phyloP scores from a whole-genome alignment of 1,140 invertebrate species.

The Bombus sylvicola region DNA sequence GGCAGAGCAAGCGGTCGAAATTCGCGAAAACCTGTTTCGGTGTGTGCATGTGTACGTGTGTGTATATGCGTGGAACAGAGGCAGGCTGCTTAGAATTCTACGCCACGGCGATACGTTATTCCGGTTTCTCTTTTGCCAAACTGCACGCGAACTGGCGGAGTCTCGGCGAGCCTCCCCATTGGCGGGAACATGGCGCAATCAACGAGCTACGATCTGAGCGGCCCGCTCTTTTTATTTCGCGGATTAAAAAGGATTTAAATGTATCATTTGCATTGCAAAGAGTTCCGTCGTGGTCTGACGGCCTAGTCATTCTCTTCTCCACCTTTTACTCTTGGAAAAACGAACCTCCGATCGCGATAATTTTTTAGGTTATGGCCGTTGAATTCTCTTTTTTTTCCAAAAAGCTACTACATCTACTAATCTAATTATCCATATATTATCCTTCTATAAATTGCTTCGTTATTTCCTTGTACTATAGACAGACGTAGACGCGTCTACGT shows the following conservation, averaged over 20 bases:
- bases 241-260: conserved; percentile 38
- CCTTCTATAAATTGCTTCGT: neutral
- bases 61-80: neutral
- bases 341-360: too few species aligned
- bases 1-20: conserved; percentile 23
- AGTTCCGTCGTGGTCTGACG: neutral
- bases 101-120: conserved; percentile 53
- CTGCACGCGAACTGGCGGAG: conserved; percentile 41
- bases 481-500: too few species aligned
- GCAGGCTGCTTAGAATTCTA: conserved; percentile 58
- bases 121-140: conserved; percentile 59
- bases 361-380: too few species aligned
- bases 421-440: neutral
- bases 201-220: conserved; percentile 14
- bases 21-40: conserved; percentile 61
- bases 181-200: conserved; percentile 27
- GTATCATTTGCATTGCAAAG: conserved; percentile 39
- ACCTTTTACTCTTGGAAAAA: too few species aligned
- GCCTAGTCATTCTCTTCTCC: neutral
- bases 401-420: too few species aligned
- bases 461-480: too few species aligned
- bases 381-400: too few species aligned
- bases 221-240: neutral
- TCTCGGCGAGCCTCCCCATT: conserved; percentile 25
- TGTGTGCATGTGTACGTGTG: neutral